Conservation (phyloP, 2,113 vertebrate genomes). For the Charina bottae region DNA sequence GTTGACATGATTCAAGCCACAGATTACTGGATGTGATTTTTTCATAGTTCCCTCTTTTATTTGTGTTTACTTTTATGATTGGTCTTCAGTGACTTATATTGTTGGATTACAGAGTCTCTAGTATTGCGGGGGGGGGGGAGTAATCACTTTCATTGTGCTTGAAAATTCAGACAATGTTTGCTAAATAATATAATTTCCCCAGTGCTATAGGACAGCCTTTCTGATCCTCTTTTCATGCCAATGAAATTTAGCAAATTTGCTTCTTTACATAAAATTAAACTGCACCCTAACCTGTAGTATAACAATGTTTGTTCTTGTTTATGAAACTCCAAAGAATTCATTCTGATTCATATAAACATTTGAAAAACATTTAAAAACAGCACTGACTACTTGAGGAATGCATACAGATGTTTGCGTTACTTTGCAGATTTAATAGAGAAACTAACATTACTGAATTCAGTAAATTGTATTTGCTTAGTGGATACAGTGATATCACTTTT, state of each 20-base stretch:
- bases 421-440: slow-evolving; percentile 20
- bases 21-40: slow-evolving; percentile 1
- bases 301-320: slow-evolving; percentile 23
- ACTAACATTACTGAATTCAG: not conserved
- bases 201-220: slow-evolving; percentile 13
- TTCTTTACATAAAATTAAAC: not conserved
- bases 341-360: slow-evolving; percentile 4
- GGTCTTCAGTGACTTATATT: slow-evolving; percentile 44
- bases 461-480: not conserved
- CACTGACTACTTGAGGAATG: not conserved
- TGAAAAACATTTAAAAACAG: not conserved
- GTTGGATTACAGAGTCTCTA: slow-evolving; percentile 25
- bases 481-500: not conserved
- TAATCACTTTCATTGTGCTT: slow-evolving; percentile 41
- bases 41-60: not conserved
- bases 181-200: not conserved
- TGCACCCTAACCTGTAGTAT: not conserved
- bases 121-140: slow-evolving; percentile 38
- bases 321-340: not conserved
- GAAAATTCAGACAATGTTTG: slow-evolving; percentile 30
- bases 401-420: not conserved
- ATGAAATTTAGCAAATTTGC: slow-evolving; percentile 29
- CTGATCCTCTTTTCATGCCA: not conserved
- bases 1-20: too few relatives aligned
- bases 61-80: slow-evolving; percentile 9